Percentiles rank a stretch among this genome's conserved stretches.
phyloP scores from a whole-genome alignment of 2,888 invertebrate species.

The Drymonia ruficornis region DNA sequence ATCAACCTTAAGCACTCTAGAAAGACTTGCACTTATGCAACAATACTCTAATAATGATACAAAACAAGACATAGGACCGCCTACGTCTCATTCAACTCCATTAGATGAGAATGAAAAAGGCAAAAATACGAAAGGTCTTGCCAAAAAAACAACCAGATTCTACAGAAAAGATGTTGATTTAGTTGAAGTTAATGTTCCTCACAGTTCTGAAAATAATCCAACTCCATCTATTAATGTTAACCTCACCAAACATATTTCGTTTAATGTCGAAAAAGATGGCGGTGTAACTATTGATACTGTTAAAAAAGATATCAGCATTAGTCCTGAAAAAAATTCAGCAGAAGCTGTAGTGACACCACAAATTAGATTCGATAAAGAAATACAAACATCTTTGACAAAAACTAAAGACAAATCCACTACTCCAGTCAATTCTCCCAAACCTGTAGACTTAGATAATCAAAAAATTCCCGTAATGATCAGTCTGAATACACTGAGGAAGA shows the following conservation, averaged over 20 bases:
- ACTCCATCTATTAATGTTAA: slow-evolving; percentile 71
- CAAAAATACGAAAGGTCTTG: slow-evolving; percentile 58
- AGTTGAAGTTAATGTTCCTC: slow-evolving; percentile 69
- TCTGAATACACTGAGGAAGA: slow-evolving; percentile 65
- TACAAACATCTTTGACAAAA: slow-evolving; percentile 65
- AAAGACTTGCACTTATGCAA: slow-evolving; percentile 85
- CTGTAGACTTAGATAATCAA: slow-evolving; percentile 33
- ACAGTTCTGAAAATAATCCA: slow-evolving; percentile 47
- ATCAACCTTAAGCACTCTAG: slow-evolving; percentile 85
- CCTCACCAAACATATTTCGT: slow-evolving; percentile 76
- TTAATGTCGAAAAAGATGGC: slow-evolving; percentile 75
- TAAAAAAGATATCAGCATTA: slow-evolving; percentile 55
- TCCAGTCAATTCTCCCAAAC: slow-evolving; percentile 26
- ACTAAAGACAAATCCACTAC: slow-evolving; percentile 37
- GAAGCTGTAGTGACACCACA: slow-evolving; percentile 43
- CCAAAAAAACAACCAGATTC: slow-evolving; percentile 68
- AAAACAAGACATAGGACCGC: slow-evolving; percentile 67
- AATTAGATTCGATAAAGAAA: slow-evolving; percentile 64
- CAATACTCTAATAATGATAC: slow-evolving; percentile 75
- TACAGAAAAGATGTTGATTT: slow-evolving; percentile 69
- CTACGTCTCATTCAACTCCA: slow-evolving; percentile 84
- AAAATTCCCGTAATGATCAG: slow-evolving; percentile 66
- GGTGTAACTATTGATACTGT: slow-evolving; percentile 60
- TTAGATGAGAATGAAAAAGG: slow-evolving; percentile 61
- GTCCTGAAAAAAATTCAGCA: slow-evolving; percentile 55